phyloP scores from a whole-genome alignment of 92 coral and sea anemone species.

The Heliopora coerulea region DNA sequence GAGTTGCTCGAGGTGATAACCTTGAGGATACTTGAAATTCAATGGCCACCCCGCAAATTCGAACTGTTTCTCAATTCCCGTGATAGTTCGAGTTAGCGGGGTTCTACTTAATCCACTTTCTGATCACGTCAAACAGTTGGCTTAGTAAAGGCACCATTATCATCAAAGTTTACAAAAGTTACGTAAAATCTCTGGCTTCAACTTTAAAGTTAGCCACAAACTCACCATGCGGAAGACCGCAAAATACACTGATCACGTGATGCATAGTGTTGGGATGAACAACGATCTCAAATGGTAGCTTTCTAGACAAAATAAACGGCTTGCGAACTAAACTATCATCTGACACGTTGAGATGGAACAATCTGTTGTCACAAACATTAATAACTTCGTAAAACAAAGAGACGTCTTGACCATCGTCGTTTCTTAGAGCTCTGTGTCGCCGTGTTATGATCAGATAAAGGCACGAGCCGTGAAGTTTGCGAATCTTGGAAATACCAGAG shows the following conservation, averaged over 20 bases:
- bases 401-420: constrained; percentile 1
- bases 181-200: neutral
- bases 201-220: constrained; percentile 21
- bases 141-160: too few relatives aligned
- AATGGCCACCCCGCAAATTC: too few relatives aligned
- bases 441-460: constrained; percentile 5
- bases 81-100: too few relatives aligned
- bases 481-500: neutral
- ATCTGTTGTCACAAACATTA: constrained; percentile 1
- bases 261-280: constrained; percentile 26
- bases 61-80: too few relatives aligned
- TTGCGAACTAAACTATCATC: constrained; percentile 2
- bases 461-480: constrained; percentile 2
- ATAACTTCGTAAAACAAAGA: constrained; percentile 9
- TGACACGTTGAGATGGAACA: neutral
- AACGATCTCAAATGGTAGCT: neutral
- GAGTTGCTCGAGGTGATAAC: too few relatives aligned
- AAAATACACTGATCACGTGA: constrained; percentile 23
- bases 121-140: too few relatives aligned
- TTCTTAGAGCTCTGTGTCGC: neutral
- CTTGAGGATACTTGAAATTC: too few relatives aligned
- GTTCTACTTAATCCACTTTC: too few relatives aligned
- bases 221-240: constrained; percentile 20
- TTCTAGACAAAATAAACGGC: constrained; percentile 22
- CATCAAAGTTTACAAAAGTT: too few relatives aligned